Base-by-base conservation (phyloP, 2,888 invertebrate species). In the Myathropa florea region DNA sequence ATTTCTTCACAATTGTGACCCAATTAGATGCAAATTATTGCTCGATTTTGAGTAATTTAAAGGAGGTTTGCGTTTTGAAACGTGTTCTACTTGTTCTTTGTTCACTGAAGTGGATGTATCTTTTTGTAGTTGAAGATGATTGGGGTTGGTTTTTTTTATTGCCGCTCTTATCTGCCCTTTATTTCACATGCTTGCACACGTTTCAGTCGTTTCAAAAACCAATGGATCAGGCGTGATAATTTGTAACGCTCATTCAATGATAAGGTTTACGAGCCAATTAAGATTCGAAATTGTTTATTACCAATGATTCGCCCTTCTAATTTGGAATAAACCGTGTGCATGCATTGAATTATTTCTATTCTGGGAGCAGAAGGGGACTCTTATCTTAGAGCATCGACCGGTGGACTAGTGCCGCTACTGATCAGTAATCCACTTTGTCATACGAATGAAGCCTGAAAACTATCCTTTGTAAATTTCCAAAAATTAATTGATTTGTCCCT, bases 81-180 rank as follows among this genome's bases (percentile, higher is more conserved):
- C 83, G 63, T 57, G 86, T 67, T 83, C 46, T 65, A 86, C 86
- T 65, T 60, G 86, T 71, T 79, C 71, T 76, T 71, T 68, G n/a
- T 28, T 28, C 21, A 23, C 21, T 39, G 39, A 28, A 71, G 60
- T 68, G 57, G 23, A 7, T 18, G 14, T 4, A n/a, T n/a, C n/a
- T 18, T 46, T 46, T 46, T 12, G 33, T 7, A 33, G 33, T 24
- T 24, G 57, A 57, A 57, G 24, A 57, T 23, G 57, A 24, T 57
- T 23, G 23, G 24, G 21, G n/a, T n/a, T n/a, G 21, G 21, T 23
- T 24, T 24, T 14, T 24, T 57, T 57, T 57, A 24, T 24, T 57
- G 57, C 57, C 3, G 57, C n/a, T 57, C 4, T 26, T 57, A 24
- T 57, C 57, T 24, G 57, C 24, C 24, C 57, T 23, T 57, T 26